These are phyloP conservation scores for Eurytoma californica DNA, from an alignment of 2,888 invertebrate species.

Conservation along the genomic window DNA sequence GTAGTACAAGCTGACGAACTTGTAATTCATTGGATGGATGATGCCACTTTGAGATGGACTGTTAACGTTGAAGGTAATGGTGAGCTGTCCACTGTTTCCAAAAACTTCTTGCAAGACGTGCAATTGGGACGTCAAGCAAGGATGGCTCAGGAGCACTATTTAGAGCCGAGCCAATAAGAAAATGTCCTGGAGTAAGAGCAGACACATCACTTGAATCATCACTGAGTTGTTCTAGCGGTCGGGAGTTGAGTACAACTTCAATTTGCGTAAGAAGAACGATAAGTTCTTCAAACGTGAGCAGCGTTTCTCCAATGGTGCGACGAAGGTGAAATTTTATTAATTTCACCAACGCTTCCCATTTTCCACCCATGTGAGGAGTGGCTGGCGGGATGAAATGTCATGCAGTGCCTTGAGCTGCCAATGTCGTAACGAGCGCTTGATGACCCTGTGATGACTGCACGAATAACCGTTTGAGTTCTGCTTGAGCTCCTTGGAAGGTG, in stretches of 20 bases:
- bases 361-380: too few species aligned
- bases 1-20: too few species aligned
- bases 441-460: background rate
- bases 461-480: background rate
- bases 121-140: slow-evolving; percentile 49
- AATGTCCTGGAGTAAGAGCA: too few species aligned
- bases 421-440: background rate
- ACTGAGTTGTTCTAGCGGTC: background rate
- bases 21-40: too few species aligned
- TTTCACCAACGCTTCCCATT: too few species aligned
- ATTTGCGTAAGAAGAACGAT: background rate
- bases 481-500: background rate
- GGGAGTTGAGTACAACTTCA: background rate
- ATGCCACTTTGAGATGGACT: too few species aligned
- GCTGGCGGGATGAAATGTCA: too few species aligned
- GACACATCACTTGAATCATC: too few species aligned
- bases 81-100: too few species aligned
- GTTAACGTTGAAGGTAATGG: too few species aligned
- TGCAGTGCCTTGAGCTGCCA: background rate
- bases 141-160: slow-evolving; percentile 59
- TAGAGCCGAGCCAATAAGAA: slow-evolving; percentile 62
- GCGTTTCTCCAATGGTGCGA: background rate
- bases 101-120: slow-evolving; percentile 52
- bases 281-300: background rate
- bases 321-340: background rate